These are phyloP conservation scores for Tachysurus fulvidraco DNA, from an alignment of 2,113 vertebrate species.

Conservation along the genomic window DNA sequence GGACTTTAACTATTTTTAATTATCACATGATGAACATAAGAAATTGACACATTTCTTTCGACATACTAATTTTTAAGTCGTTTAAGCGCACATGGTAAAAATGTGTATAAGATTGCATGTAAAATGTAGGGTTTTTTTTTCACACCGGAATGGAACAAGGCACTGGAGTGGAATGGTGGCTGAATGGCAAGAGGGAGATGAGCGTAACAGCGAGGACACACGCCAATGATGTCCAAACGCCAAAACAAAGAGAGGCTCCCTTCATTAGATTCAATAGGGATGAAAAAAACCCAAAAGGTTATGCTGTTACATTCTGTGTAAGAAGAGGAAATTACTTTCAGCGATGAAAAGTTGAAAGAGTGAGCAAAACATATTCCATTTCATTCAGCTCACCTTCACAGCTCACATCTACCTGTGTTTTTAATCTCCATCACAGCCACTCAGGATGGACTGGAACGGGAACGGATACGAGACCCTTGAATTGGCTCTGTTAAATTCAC, in stretches of 20 bases:
- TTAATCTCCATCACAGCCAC: slow-evolving; percentile 66
- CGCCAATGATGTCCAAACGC: not conserved
- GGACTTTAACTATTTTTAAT: not conserved
- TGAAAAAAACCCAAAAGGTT: slow-evolving; percentile 64
- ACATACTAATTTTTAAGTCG: not conserved
- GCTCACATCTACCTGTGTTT: slow-evolving; percentile 65
- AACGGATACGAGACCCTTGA: not conserved
- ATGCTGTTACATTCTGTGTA: slow-evolving; percentile 62
- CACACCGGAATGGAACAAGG: too few relatives aligned
- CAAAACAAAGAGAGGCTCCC: slow-evolving; percentile 29
- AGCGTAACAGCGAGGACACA: slow-evolving; percentile 48
- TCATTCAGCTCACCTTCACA: slow-evolving; percentile 69
- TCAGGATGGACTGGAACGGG: not conserved
- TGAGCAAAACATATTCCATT: slow-evolving; percentile 78
- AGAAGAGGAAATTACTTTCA: slow-evolving; percentile 57
- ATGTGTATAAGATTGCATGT: not conserved
- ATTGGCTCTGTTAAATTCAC: not conserved
- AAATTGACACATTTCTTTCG: not conserved
- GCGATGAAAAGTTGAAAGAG: slow-evolving; percentile 69
- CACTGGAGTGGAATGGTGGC: slow-evolving; percentile 25
- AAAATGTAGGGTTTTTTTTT: not conserved
- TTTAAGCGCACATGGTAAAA: not conserved
- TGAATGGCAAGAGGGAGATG: slow-evolving; percentile 23
- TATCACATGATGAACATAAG: not conserved
- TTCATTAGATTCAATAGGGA: slow-evolving; percentile 57